Base-by-base conservation (phyloP, 2,888 invertebrate species). In the Sarcophaga subvicina region DNA sequence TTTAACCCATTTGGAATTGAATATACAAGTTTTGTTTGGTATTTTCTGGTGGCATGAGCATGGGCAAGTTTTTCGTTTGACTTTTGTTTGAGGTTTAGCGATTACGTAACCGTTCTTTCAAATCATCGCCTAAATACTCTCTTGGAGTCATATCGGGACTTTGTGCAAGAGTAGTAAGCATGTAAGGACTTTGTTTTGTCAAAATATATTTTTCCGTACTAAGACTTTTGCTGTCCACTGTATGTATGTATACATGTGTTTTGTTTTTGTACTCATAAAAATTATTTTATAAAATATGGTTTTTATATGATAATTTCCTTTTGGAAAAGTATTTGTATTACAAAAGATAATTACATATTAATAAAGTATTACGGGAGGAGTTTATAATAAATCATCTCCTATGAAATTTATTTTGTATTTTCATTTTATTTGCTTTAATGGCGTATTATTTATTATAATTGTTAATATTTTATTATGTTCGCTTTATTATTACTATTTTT, bases 271-370 rank as follows among this genome's bases (percentile, higher is more conserved):
- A 37, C 71, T 66, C 17, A 60, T 45, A 80, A 83, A 83, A 86
- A 79, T 37, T 37, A 37, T 37, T 37, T 2, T 67, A 86, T 79
- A 71, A 82, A 82, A 83, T 80, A 83, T 83, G 80, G 69, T 27
- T 64, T 80, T 77, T 73, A 54, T 80, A 86, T 86, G 86, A 80
- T 86, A 83, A 86, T 86, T 77, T 47, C 54, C 75, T 69, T 22
- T 64, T n/a, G 2, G n/a, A 66, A 77, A 80, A 75, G n/a, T 49
- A 60, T 75, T 64, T 60, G 63, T 83, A 73, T 73, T 80, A 78
- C 77, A 73, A 83, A 73, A 73, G 72, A 77, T 86, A 86, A 86
- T 86, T 77, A 73, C 80, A 77, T 73, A 80, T 83, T 80, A 83
- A 83, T 86, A 80, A 80, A 78, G 72, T 60, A 77, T 49, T 72